These are phyloP conservation scores for Halesus radiatus DNA, from an alignment of 1,140 invertebrate genomes.

Conservation along the genomic window DNA sequence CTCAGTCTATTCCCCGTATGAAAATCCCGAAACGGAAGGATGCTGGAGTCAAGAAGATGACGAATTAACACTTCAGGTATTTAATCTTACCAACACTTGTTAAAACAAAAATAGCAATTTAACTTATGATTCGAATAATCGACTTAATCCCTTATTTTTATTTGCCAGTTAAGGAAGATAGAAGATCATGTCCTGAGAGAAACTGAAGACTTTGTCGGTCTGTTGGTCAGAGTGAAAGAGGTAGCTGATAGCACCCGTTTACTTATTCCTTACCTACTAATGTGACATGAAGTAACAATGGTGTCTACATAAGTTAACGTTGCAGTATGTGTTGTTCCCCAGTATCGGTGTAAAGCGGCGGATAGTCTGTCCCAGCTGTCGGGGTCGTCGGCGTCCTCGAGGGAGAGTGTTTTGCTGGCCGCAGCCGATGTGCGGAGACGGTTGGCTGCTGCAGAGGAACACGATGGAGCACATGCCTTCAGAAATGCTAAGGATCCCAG, in stretches of 20 bases:
- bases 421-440: slow-evolving; percentile 93
- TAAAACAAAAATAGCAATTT: too few species aligned
- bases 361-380: slow-evolving; percentile 85
- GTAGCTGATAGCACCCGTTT: too few species aligned
- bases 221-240: background rate
- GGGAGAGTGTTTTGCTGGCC: slow-evolving; percentile 85
- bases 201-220: background rate
- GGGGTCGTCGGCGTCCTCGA: slow-evolving; percentile 90
- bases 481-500: slow-evolving; percentile 97
- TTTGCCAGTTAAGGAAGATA: too few species aligned
- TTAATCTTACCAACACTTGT: background rate
- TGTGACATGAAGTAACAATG: too few species aligned
- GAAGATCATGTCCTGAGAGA: too few species aligned
- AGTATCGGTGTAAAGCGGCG: slow-evolving; percentile 54
- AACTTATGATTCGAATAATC: too few species aligned
- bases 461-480: slow-evolving; percentile 85
- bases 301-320: too few species aligned
- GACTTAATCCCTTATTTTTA: too few species aligned
- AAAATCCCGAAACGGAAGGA: slow-evolving; percentile 65
- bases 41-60: slow-evolving; percentile 96
- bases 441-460: slow-evolving; percentile 87
- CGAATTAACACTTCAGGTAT: slow-evolving; percentile 77
- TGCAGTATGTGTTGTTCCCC: background rate
- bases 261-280: too few species aligned
- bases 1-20: slow-evolving; percentile 64